A percentile compares a stretch with the other conserved stretches of the same genome.
These are phyloP conservation scores for Pollimyrus isidori DNA, from an alignment of 2,113 vertebrate species.

Conservation along the genomic window DNA sequence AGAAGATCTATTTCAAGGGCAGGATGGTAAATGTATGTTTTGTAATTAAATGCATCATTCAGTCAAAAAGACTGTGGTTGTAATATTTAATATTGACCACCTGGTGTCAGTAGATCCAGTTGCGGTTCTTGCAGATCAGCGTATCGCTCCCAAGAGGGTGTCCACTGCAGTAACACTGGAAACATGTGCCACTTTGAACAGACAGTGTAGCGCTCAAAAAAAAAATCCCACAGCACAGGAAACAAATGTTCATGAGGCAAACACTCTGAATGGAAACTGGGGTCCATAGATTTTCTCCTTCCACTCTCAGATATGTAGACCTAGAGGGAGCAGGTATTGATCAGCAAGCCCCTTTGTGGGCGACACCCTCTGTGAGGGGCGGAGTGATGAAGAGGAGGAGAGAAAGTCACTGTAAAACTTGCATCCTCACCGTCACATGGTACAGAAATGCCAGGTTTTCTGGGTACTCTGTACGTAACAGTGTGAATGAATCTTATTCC, in stretches of 20 bases:
- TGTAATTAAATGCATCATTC: not conserved
- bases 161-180: slow-evolving; percentile 6
- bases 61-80: not conserved
- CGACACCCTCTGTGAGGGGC: not conserved
- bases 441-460: not conserved
- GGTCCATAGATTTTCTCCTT: not conserved
- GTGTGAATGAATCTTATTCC: not conserved
- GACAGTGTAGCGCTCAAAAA: not conserved
- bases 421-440: not conserved
- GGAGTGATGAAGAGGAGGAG: not conserved
- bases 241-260: not conserved
- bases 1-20: not conserved
- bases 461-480: not conserved
- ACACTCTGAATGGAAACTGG: not conserved
- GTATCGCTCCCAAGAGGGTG: not conserved
- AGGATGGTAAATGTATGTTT: not conserved
- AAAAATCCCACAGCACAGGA: not conserved
- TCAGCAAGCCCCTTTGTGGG: not conserved
- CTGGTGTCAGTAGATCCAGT: slow-evolving; percentile 10
- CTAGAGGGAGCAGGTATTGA: not conserved
- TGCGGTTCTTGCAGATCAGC: not conserved
- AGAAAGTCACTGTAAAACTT: not conserved
- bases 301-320: not conserved
- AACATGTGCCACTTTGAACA: not conserved
- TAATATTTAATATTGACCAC: not conserved